These are phyloP conservation scores for Cheilosia soror DNA, from an alignment of 2,888 invertebrate genomes.

Conservation along the genomic window DNA sequence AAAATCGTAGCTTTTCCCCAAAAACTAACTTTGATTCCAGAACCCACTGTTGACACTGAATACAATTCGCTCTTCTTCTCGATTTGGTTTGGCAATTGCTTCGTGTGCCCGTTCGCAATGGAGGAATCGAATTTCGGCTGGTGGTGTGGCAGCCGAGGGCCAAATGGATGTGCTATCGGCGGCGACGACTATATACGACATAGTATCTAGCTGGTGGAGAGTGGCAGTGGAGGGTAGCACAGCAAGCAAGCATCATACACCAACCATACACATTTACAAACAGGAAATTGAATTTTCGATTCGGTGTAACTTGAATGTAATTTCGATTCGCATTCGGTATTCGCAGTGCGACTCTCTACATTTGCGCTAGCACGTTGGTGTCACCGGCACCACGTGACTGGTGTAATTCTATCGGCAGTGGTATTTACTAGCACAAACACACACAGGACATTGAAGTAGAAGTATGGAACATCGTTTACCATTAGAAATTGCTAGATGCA, in stretches of 20 bases:
- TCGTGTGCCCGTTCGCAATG: conserved; percentile 37
- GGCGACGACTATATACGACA: conserved; percentile 5
- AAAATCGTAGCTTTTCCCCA: conserved; percentile 64
- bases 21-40: conserved; percentile 65
- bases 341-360: conserved; percentile 61
- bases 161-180: conserved; percentile 27
- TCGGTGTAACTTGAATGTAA: conserved; percentile 73
- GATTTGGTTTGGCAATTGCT: conserved; percentile 69
- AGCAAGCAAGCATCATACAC: background rate
- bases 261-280: conserved; percentile 55
- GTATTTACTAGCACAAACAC: conserved; percentile 64
- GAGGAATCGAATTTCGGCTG: conserved; percentile 47
- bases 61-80: conserved; percentile 67
- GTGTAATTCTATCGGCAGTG: conserved; percentile 66
- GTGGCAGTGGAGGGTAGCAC: background rate
- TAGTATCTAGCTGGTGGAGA: background rate
- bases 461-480: conserved; percentile 65
- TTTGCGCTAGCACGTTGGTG: conserved; percentile 71
- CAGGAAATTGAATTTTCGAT: conserved; percentile 76
- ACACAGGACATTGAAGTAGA: background rate
- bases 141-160: conserved; percentile 14
- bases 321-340: conserved; percentile 73
- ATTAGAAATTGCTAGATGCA: conserved; percentile 70
- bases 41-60: conserved; percentile 66
- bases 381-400: conserved; percentile 73